Percentiles rank a stretch among this genome's conserved stretches.
These are phyloP conservation scores for Hycleus cichorii DNA, from an alignment of 1,140 invertebrate species.

Conservation along the genomic window DNA sequence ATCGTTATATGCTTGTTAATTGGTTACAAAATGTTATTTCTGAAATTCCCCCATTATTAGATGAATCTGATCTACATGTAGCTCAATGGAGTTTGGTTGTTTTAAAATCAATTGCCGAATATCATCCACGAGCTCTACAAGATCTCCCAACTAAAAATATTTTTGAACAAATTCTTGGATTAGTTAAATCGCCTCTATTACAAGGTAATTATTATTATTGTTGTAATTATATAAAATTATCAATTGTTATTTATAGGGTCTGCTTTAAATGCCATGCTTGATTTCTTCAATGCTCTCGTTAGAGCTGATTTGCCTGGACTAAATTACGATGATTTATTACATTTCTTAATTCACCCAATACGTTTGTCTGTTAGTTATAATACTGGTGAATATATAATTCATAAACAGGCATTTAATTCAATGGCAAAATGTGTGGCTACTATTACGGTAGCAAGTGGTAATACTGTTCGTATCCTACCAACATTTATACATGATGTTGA, in stretches of 20 bases:
- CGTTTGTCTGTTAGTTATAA: background rate
- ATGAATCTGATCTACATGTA: slow-evolving; percentile 91
- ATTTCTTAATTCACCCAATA: slow-evolving; percentile 51
- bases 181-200: slow-evolving; percentile 86
- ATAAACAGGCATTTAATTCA: slow-evolving; percentile 79
- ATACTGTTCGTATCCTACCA: slow-evolving; percentile 71
- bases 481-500: slow-evolving; percentile 81
- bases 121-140: slow-evolving; percentile 58
- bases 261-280: slow-evolving; percentile 80
- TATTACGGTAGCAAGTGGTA: slow-evolving; percentile 68
- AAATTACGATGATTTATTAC: slow-evolving; percentile 70
- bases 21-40: slow-evolving; percentile 45
- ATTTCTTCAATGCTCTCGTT: slow-evolving; percentile 87
- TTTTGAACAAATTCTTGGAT: slow-evolving; percentile 75
- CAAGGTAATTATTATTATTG: slow-evolving; percentile 49
- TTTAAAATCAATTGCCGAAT: slow-evolving; percentile 65
- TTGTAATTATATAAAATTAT: slow-evolving; percentile 7
- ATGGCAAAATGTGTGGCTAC: slow-evolving; percentile 94
- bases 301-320: slow-evolving; percentile 70
- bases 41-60: slow-evolving; percentile 83
- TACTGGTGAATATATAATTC: slow-evolving; percentile 31
- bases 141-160: slow-evolving; percentile 48
- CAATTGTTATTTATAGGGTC: slow-evolving; percentile 51
- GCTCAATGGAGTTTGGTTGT: slow-evolving; percentile 81
- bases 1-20: slow-evolving; percentile 30